Evolutionary conservation across 2,113 vertebrate species (phyloP).

Genomic region (Hippocampus zosterae): DNA sequence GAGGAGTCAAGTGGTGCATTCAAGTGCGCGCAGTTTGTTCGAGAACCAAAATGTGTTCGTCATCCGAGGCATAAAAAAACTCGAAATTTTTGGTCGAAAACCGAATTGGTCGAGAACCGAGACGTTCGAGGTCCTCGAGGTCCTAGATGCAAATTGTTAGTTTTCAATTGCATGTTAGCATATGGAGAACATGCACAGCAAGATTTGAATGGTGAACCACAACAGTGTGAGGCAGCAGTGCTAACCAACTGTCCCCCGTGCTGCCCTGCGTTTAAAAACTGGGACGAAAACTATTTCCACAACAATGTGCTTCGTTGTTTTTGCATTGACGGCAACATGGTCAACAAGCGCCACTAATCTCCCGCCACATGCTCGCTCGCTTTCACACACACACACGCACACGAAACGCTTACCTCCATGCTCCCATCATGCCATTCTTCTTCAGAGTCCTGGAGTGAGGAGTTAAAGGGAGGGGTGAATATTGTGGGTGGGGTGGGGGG

Average conservation of each 20-base stretch:
- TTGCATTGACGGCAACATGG: constrained; percentile 21
- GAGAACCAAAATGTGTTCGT: too few relatives aligned
- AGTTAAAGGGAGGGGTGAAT: not conserved
- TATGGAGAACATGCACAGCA: not conserved
- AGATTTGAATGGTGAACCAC: not conserved
- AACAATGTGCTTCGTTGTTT: not conserved
- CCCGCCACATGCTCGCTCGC: constrained; percentile 16
- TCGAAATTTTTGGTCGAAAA: too few relatives aligned
- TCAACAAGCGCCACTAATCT: constrained; percentile 30
- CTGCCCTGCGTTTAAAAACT: not conserved
- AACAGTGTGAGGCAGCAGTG: not conserved
- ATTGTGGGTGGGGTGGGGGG: not conserved
- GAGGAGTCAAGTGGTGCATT: too few relatives aligned
- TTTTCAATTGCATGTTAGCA: not conserved
- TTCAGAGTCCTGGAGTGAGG: not conserved
- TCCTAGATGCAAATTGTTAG: not conserved
- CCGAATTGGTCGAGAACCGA: too few relatives aligned
- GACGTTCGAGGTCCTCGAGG: too few relatives aligned
- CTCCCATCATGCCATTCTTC: not conserved
- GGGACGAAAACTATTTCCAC: not conserved
- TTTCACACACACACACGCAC: constrained; percentile 29
- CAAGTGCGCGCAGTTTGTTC: too few relatives aligned
- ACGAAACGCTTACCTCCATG: constrained; percentile 54
- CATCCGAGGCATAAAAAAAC: too few relatives aligned
- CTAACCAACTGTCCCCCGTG: not conserved